These are phyloP conservation scores for Epizoanthus illoricatus DNA, from an alignment of 92 coral and sea anemone species.

Conservation along the genomic window DNA sequence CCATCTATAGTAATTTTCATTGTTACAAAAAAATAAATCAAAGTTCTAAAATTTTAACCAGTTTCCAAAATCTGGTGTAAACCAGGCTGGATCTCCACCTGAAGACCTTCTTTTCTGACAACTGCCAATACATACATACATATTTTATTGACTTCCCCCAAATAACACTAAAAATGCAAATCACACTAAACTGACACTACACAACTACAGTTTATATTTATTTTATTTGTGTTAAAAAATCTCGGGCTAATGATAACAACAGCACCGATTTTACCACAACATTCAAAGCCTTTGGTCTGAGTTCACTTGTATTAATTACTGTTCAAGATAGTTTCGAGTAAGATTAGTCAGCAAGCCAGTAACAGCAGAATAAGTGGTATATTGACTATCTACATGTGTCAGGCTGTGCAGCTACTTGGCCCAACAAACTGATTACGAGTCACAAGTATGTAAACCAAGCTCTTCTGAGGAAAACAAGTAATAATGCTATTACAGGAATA, in stretches of 20 bases:
- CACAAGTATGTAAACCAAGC: not conserved
- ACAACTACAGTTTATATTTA: not conserved
- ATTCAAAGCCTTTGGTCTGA: constrained; percentile 38
- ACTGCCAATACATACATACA: too few species aligned
- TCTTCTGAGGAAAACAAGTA: too few species aligned
- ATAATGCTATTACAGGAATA: too few species aligned
- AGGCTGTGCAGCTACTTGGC: not conserved
- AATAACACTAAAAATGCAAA: too few species aligned
- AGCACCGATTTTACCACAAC: constrained; percentile 33
- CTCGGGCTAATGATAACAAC: constrained; percentile 13
- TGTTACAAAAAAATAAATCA: too few species aligned
- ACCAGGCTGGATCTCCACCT: too few species aligned
- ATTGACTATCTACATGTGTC: not conserved
- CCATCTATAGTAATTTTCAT: too few species aligned
- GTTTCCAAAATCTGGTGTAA: too few species aligned
- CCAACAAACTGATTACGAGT: not conserved
- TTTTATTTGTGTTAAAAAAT: constrained; percentile 38
- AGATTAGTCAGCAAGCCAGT: constrained; percentile 7
- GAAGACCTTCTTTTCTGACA: too few species aligned
- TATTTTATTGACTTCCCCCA: too few species aligned
- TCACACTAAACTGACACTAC: too few species aligned
- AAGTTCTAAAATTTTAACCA: too few species aligned
- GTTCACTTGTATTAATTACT: not conserved
- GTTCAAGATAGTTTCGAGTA: constrained; percentile 1
- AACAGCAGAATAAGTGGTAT: not conserved